Conservation (phyloP, 2,797 vertebrate genomes). For the Vireo griseus region DNA sequence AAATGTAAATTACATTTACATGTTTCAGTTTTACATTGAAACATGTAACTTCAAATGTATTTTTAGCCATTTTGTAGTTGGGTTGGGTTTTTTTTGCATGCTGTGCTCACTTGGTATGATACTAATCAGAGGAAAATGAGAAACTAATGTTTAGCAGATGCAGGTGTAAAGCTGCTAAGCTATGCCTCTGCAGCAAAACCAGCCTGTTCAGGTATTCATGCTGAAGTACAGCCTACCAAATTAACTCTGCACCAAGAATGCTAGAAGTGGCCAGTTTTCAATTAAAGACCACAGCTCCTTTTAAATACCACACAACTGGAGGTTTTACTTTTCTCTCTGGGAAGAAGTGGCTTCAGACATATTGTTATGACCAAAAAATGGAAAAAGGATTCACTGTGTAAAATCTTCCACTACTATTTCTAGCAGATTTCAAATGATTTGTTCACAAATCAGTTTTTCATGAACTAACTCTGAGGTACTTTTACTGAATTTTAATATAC, state of each 20-base stretch:
- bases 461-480: not conserved
- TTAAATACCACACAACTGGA: not conserved
- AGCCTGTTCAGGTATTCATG: not conserved
- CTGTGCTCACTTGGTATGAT: not conserved
- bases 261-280: not conserved
- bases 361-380: not conserved
- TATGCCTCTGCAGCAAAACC: not conserved
- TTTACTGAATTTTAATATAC: not conserved
- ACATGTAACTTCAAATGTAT: not conserved
- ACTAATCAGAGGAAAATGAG: not conserved
- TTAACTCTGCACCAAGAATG: not conserved
- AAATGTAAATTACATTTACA: too few relatives aligned
- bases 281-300: not conserved
- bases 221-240: not conserved
- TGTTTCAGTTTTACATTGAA: not conserved
- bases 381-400: not conserved
- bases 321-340: not conserved
- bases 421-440: not conserved
- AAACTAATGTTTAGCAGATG: not conserved
- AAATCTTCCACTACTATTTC: not conserved
- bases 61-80: not conserved
- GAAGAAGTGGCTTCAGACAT: not conserved
- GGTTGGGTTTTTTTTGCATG: not conserved
- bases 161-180: not conserved
- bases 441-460: not conserved